Conservation (phyloP, 2,888 invertebrate species). For the Drosophila meridiana region DNA sequence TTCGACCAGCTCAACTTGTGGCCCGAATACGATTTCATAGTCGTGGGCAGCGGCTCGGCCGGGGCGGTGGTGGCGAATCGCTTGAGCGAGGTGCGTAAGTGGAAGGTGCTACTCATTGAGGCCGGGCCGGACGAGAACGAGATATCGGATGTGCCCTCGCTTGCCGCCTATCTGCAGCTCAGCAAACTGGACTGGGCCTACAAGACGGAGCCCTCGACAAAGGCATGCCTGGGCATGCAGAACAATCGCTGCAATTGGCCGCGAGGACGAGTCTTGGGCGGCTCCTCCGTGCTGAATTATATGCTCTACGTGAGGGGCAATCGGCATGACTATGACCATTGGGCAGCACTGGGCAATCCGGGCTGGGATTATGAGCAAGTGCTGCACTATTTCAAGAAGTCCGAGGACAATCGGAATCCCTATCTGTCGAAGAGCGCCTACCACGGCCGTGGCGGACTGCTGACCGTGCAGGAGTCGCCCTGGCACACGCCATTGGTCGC, state of each 20-base stretch:
- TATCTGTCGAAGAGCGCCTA: slow-evolving; percentile 89
- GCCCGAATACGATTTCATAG: slow-evolving; percentile 93
- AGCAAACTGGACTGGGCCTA: slow-evolving; percentile 95
- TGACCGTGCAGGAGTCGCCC: slow-evolving; percentile 93
- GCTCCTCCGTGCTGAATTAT: slow-evolving; percentile 94
- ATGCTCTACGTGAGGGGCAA: slow-evolving; percentile 96
- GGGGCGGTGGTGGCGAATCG: slow-evolving; percentile 95
- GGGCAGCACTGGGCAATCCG: slow-evolving; percentile 94
- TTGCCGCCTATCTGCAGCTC: slow-evolving; percentile 94
- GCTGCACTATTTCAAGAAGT: slow-evolving; percentile 94
- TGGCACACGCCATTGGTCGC: slow-evolving; percentile 93
- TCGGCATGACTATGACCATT: slow-evolving; percentile 93
- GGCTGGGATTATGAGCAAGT: slow-evolving; percentile 95
- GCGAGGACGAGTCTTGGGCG: slow-evolving; percentile 95
- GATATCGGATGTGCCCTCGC: slow-evolving; percentile 93
- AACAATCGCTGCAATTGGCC: slow-evolving; percentile 95
- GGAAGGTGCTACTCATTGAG: slow-evolving; percentile 92
- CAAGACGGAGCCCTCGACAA: slow-evolving; percentile 93
- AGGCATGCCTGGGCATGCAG: slow-evolving; percentile 93
- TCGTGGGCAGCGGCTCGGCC: slow-evolving; percentile 95
- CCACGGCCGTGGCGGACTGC: slow-evolving; percentile 90
- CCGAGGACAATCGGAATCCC: slow-evolving; percentile 95
- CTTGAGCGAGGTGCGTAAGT: slow-evolving; percentile 90
- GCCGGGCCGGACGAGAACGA: slow-evolving; percentile 95
- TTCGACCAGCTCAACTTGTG: slow-evolving; percentile 89